Evolutionary conservation across 1,140 invertebrate species (phyloP).

Genomic region (Ephestia elutella): DNA sequence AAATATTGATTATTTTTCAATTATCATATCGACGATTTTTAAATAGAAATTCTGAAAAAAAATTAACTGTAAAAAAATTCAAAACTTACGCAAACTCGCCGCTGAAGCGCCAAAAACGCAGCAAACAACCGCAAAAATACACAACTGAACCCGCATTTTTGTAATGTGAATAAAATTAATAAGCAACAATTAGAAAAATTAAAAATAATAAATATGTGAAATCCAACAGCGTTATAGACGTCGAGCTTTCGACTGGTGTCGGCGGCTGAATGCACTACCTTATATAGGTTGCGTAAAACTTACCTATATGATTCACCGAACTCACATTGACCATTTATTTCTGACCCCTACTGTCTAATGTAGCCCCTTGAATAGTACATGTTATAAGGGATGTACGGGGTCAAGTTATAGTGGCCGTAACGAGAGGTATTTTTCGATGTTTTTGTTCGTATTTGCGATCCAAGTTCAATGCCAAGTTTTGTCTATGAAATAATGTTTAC

Average conservation of each 20-base stretch:
- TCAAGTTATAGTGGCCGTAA: background rate
- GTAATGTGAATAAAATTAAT: constrained; percentile 9
- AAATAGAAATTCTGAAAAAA: too few species aligned
- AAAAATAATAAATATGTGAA: background rate
- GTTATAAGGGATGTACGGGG: too few species aligned
- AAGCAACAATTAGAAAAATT: constrained; percentile 8
- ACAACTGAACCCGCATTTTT: constrained; percentile 24
- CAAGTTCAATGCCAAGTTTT: background rate
- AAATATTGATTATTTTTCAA: too few species aligned
- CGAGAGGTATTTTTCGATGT: background rate
- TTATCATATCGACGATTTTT: too few species aligned
- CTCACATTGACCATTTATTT: background rate
- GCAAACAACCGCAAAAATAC: constrained; percentile 16
- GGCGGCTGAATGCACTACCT: constrained; percentile 8
- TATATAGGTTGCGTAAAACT: constrained; percentile 29
- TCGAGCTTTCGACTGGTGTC: constrained; percentile 22
- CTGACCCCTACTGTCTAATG: background rate
- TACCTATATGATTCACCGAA: background rate
- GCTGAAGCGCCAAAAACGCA: constrained; percentile 18
- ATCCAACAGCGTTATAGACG: background rate
- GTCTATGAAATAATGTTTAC: background rate
- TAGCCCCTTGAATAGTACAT: too few species aligned
- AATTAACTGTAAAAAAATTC: background rate
- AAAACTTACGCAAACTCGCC: constrained; percentile 29
- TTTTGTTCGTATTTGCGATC: background rate